Base-by-base conservation (phyloP, 2,888 invertebrate genomes). In the Scaptomyza tumidula region DNA sequence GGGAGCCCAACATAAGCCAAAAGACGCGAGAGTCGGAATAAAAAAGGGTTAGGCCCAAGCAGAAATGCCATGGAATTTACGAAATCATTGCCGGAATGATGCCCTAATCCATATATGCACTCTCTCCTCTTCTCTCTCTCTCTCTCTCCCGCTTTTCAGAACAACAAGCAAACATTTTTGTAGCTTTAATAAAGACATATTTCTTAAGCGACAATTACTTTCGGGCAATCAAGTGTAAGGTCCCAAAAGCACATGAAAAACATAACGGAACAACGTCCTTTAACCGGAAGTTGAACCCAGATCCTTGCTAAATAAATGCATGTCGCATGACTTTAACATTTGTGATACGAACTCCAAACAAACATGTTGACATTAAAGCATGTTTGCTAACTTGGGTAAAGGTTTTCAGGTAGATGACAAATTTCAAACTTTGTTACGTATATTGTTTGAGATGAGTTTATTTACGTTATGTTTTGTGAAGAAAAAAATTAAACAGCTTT, bases 1-100 rank as follows among this genome's bases (percentile, higher is more conserved):
- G 39, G 52, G 27, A 58, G 66, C 63, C 53, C 61, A 50, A 63
- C 64, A 59, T 74, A 80, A 74, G 71, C 62, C 71, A 24, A 48
- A 49, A 56, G 68, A 67, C 7, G 45, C 59, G 48, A 55, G 24
- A 24, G 24, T 3, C 46, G 59, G 53, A 52, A 71, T 19, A 74
- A 75, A 55, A 73, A 77, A 68, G 63, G 78, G 68, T 53, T 66
- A 68, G 27, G 41, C 59, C 46, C 43, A 57, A 50, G 24, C 49
- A 41, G 56, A 63, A 77, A 10, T 43, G 62, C 39, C 37, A 49
- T 48, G 61, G 46, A 24, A 60, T 58, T 76, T 71, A 48, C 57
- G 31, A 75, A 72, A 70, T 59, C 62, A 75, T 70, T 63, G 70
- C 72, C 69, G 39, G 62, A 69, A 75, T 55, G 37, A 59, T 48